A percentile compares a stretch with the other conserved stretches of the same genome.
phyloP scores from a whole-genome alignment of 2,797 vertebrate genomes.

The Leuciscus waleckii region DNA sequence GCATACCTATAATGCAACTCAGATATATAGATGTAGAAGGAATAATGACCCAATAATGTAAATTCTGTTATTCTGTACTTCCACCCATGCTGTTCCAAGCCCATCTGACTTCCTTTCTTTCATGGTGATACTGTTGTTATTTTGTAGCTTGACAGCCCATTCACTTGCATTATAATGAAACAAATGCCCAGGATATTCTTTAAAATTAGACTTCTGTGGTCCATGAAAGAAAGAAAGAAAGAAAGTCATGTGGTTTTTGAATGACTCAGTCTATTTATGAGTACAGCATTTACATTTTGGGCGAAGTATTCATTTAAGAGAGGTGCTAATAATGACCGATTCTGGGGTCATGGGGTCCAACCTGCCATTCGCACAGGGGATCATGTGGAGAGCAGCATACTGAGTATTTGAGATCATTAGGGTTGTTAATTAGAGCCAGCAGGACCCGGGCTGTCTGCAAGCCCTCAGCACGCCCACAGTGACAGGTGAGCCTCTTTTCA shows the following conservation, averaged over 20 bases:
- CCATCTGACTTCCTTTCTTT: not conserved
- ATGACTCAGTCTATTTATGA: not conserved
- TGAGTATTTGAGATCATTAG: conserved; percentile 3
- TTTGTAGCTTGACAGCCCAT: conserved; percentile 7
- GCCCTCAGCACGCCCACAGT: conserved; percentile 17
- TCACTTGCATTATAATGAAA: not conserved
- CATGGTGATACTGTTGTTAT: not conserved
- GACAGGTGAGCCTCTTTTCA: conserved; percentile 34
- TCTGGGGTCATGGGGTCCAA: not conserved
- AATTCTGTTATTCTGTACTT: not conserved
- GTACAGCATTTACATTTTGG: not conserved
- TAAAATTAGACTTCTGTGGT: not conserved
- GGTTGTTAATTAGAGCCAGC: conserved; percentile 42
- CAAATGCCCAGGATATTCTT: conserved; percentile 2
- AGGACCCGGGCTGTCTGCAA: not conserved
- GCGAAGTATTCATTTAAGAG: not conserved
- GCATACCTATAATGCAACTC: not conserved
- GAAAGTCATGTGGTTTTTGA: not conserved
- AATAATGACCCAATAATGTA: not conserved
- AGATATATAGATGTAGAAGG: conserved; percentile 4
- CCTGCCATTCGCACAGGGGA: not conserved
- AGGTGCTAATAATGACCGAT: not conserved
- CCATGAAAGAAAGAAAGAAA: not conserved
- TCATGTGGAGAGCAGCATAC: not conserved
- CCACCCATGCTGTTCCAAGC: not conserved